Evolutionary conservation across 2,888 invertebrate genomes (phyloP).

Genomic region (Hermodice carunculata): DNA sequence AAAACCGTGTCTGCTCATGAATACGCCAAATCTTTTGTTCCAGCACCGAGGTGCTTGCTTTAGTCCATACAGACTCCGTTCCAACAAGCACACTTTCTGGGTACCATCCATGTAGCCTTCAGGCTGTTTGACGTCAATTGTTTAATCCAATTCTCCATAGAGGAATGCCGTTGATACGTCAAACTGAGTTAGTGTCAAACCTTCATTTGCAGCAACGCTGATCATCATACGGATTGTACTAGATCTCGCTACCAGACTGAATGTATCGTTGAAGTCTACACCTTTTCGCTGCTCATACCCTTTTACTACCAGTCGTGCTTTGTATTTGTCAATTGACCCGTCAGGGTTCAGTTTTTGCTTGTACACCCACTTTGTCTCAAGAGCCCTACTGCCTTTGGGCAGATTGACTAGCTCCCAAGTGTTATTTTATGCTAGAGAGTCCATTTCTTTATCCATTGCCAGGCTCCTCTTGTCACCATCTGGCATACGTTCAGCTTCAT

Average conservation of each 20-base stretch:
- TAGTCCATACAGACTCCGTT: conserved; percentile 37
- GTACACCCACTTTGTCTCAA: conserved; percentile 43
- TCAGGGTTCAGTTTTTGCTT: conserved; percentile 33
- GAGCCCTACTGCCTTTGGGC: conserved; percentile 25
- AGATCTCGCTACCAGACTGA: conserved; percentile 38
- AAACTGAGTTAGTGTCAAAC: conserved; percentile 31
- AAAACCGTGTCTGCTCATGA: conserved; percentile 30
- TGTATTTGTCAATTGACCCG: conserved; percentile 37
- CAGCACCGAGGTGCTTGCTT: conserved; percentile 36
- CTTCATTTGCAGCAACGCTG: conserved; percentile 18
- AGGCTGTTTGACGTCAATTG: conserved; percentile 41
- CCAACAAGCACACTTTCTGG: conserved; percentile 36
- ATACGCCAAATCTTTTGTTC: conserved; percentile 34
- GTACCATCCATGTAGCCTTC: conserved; percentile 32
- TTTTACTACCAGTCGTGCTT: conserved; percentile 43
- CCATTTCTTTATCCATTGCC: background rate
- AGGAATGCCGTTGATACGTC: conserved; percentile 43
- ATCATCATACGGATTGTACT: conserved; percentile 33
- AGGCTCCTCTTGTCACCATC: background rate
- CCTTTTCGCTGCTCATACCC: conserved; percentile 37
- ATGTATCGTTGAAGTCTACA: conserved; percentile 44
- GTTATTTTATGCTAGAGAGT: conserved; percentile 29
- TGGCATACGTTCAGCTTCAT: background rate
- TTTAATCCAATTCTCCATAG: conserved; percentile 38
- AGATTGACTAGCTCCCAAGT: conserved; percentile 38